Percentiles rank a stretch among this genome's conserved stretches.
Conservation (phyloP, 2,797 vertebrate genomes). For the Arrhamphus sclerolepis region DNA sequence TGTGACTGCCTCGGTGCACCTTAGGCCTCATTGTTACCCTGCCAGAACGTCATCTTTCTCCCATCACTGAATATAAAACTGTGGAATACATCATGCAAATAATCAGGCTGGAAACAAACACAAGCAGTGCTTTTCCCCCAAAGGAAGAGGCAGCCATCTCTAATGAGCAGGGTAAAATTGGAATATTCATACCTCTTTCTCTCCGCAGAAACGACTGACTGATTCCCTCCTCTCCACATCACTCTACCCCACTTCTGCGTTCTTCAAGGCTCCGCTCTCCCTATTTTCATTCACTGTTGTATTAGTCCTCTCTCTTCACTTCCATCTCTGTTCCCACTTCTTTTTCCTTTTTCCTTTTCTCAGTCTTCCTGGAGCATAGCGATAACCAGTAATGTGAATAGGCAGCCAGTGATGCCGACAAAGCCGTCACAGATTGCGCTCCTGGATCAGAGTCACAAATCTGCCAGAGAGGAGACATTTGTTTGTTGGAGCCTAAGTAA, state of each 20-base stretch:
- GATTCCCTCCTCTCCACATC: slow-evolving; percentile 37
- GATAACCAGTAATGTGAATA: slow-evolving; percentile 58
- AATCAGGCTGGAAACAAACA: slow-evolving; percentile 80
- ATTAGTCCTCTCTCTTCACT: slow-evolving; percentile 40
- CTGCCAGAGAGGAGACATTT: slow-evolving; percentile 56
- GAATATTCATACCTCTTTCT: slow-evolving; percentile 77
- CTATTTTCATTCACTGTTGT: slow-evolving; percentile 28
- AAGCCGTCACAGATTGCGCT: slow-evolving; percentile 58
- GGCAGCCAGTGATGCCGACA: slow-evolving; percentile 63
- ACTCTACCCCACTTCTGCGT: slow-evolving; percentile 18
- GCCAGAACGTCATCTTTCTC: slow-evolving; percentile 67
- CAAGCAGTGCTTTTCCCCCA: slow-evolving; percentile 67
- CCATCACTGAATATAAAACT: slow-evolving; percentile 73
- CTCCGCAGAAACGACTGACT: slow-evolving; percentile 56
- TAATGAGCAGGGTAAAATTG: slow-evolving; percentile 76
- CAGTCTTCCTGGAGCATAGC: slow-evolving; percentile 43
- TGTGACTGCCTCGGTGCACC: slow-evolving; percentile 53
- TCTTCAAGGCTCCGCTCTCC: slow-evolving; percentile 18
- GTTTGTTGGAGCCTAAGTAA: slow-evolving; percentile 49
- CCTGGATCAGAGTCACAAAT: slow-evolving; percentile 64
- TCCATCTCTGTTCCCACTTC: slow-evolving; percentile 36
- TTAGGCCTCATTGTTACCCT: slow-evolving; percentile 71
- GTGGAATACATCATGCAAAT: slow-evolving; percentile 81
- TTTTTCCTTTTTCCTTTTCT: slow-evolving; percentile 4
- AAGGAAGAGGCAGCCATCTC: slow-evolving; percentile 73